Base-by-base conservation (phyloP, 2,888 invertebrate species). In the Apotomis capreana region DNA sequence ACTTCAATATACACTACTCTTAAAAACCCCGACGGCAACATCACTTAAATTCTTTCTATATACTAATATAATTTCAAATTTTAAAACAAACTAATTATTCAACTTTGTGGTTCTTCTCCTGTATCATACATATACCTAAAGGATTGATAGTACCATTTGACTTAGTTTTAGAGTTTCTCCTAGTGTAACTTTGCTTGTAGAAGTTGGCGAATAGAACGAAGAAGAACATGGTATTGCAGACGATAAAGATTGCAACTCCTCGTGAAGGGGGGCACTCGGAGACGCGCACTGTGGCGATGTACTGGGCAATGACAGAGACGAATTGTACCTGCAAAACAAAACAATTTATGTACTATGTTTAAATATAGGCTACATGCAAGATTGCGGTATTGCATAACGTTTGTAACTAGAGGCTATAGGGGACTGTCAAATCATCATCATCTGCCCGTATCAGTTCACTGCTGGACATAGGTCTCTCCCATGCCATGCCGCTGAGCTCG, bases 161-260 rank as follows among this genome's bases (percentile, higher is more conserved):
- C 13, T 59, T 65, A 8, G 12, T 26, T 12, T 46, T 51, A 6
- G n/a, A 15, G 59, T 71, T 75, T 73, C 79, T 82, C 40, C 84
- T 83, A 8, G 80, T 82, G 73, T 92, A 92, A 68, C 81, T 90
- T 69, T 91, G 86, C n/a, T 85, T 80, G 76, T 96, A 96, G 83
- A 96, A 96, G 76, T 95, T 94, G 4, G 94, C 86, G 81, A 96
- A 96, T 26, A 96, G 91, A 64, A 95, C 90, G 0, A 95, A 84
- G 78, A 96, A 95, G 44, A 95, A 89, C 0, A 80, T 78, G 0
- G 95, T 93, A 81, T 95, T 95, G 67, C 37, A 37, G 40, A 71
- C 40, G 36, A 95, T 91, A 77, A 95, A 94, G n/a, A 90, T 84
- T 0, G 94, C 91, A 0, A 95, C 86, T 0, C 91, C 87, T 80